phyloP scores from a whole-genome alignment of 2,797 vertebrate genomes.

The Anabacerthia variegaticeps region DNA sequence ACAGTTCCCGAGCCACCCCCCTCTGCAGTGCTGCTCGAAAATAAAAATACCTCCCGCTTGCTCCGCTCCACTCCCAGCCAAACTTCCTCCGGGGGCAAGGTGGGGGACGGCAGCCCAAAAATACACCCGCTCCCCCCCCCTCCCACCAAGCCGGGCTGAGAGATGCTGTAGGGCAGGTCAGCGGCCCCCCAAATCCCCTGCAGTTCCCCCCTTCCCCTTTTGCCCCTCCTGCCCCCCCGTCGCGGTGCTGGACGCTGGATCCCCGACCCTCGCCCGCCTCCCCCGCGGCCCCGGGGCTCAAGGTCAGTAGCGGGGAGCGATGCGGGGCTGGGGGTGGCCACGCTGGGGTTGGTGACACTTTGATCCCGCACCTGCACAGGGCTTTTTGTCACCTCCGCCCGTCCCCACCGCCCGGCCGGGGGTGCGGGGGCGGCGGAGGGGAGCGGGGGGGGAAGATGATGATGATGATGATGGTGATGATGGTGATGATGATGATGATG shows the following conservation, averaged over 20 bases:
- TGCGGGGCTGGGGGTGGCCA: not conserved
- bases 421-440: not conserved
- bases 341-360: not conserved
- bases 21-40: conserved; percentile 76
- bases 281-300: not conserved
- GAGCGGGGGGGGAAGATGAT: not conserved
- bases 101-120: not conserved
- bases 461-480: not conserved
- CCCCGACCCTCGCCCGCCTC: not conserved
- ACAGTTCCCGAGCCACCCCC: conserved; percentile 78
- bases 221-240: not conserved
- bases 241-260: not conserved
- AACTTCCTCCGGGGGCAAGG: conserved; percentile 62
- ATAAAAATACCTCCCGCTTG: conserved; percentile 81
- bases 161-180: conserved; percentile 28
- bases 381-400: not conserved
- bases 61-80: conserved; percentile 44
- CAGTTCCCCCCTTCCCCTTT: not conserved
- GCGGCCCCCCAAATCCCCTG: not conserved
- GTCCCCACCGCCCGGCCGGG: not conserved
- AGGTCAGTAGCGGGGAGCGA: conserved; percentile 1
- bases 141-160: not conserved
- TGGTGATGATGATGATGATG: not conserved
- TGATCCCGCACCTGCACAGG: not conserved
- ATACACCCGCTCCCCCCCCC: not conserved